phyloP scores from a whole-genome alignment of 2,888 invertebrate species.

The Thereva unica region DNA sequence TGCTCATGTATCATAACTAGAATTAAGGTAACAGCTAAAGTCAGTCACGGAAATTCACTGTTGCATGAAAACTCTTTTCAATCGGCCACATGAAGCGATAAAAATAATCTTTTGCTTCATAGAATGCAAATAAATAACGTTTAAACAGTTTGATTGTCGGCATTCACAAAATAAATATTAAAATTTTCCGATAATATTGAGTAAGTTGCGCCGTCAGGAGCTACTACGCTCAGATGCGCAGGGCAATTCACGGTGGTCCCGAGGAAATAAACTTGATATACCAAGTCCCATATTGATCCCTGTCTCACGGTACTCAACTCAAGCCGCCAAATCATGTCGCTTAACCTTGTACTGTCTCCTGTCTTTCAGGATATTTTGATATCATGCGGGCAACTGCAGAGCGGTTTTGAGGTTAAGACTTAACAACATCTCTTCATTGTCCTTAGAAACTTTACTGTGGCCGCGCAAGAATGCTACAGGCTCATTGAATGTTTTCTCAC shows the following conservation, averaged over 20 bases:
- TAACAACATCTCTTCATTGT: not conserved
- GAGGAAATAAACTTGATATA: not conserved
- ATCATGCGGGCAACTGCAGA: conserved; percentile 16
- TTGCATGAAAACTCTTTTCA: too few relatives aligned
- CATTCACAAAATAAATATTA: too few relatives aligned
- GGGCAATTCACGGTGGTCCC: not conserved
- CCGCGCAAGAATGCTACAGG: not conserved
- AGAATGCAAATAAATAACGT: too few relatives aligned
- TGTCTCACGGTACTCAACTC: conserved; percentile 20
- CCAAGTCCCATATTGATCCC: not conserved
- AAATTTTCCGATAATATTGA: too few relatives aligned
- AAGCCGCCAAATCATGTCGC: not conserved
- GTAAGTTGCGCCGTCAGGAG: too few relatives aligned
- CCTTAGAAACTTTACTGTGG: conserved; percentile 7
- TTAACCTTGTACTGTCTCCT: not conserved
- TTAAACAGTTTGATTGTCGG: too few relatives aligned
- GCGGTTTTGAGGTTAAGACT: conserved; percentile 18
- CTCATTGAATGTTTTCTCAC: conserved; percentile 51
- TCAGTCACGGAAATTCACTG: too few relatives aligned
- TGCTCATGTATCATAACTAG: not conserved
- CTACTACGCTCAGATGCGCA: too few relatives aligned
- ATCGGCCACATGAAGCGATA: too few relatives aligned
- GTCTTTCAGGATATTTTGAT: conserved; percentile 9
- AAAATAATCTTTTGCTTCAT: too few relatives aligned
- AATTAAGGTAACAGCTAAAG: too few relatives aligned